phyloP scores from a whole-genome alignment of 2,888 invertebrate species.

The Auanema freiburgensis region DNA sequence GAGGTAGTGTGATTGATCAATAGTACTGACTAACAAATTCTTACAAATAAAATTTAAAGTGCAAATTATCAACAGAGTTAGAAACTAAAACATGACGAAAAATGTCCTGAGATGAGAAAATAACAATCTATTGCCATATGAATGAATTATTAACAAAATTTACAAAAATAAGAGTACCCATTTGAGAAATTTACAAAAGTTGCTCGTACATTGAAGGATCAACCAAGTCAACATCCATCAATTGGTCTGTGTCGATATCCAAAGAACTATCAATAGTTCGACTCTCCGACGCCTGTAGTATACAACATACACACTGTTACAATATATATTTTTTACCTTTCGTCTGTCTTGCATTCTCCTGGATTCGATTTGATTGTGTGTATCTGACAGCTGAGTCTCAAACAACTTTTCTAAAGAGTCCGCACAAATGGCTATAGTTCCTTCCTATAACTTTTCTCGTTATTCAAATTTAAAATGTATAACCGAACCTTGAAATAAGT shows the following conservation, averaged over 20 bases:
- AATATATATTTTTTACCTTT: constrained; percentile 5
- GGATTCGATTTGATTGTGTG: constrained; percentile 10
- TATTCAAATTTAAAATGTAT: neutral
- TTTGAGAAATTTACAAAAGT: constrained; percentile 2
- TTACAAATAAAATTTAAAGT: too few species aligned
- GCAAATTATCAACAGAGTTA: neutral
- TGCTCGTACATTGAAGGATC: constrained; percentile 26
- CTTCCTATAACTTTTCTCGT: constrained; percentile 72
- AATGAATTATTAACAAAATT: neutral
- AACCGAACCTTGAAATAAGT: constrained; percentile 9
- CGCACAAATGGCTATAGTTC: constrained; percentile 92
- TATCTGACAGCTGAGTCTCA: constrained; percentile 72
- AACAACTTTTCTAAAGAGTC: constrained; percentile 92
- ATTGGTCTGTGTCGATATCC: constrained; percentile 50
- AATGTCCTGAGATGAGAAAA: constrained; percentile 1
- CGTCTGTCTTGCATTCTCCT: constrained; percentile 2
- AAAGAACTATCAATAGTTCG: constrained; percentile 38
- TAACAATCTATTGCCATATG: constrained; percentile 3
- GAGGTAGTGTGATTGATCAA: too few species aligned
- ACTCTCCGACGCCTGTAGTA: constrained; percentile 16
- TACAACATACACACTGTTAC: neutral
- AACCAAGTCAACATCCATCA: constrained; percentile 25
- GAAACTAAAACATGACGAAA: constrained; percentile 3
- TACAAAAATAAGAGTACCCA: constrained; percentile 1
- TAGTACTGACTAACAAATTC: too few species aligned